Conservation (phyloP, 2,888 invertebrate species). For the Lamellibrachia columna region DNA sequence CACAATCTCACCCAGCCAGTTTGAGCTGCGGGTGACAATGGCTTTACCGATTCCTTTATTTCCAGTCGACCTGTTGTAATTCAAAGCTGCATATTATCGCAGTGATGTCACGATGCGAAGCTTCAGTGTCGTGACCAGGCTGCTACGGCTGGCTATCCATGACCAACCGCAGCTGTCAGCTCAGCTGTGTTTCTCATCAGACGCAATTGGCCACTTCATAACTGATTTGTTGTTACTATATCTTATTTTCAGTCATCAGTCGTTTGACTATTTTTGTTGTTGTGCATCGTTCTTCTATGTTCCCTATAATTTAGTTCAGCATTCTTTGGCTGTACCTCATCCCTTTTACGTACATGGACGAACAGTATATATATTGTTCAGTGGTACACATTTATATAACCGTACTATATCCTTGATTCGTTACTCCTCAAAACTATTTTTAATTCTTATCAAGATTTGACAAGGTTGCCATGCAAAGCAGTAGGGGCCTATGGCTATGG, state of each 20-base stretch:
- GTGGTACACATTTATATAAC: too few relatives aligned
- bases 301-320: not conserved
- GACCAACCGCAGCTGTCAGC: not conserved
- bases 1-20: not conserved
- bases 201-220: not conserved
- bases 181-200: not conserved
- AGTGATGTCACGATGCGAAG: not conserved
- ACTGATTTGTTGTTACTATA: not conserved
- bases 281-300: not conserved
- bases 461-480: too few relatives aligned
- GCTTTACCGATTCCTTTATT: not conserved
- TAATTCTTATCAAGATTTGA: too few relatives aligned
- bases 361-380: not conserved
- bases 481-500: too few relatives aligned
- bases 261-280: not conserved
- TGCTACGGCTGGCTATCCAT: not conserved
- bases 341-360: not conserved
- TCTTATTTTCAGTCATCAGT: not conserved
- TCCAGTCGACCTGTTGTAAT: slow-evolving; percentile 1
- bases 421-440: too few relatives aligned
- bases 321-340: not conserved
- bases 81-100: slow-evolving; percentile 12
- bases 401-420: too few relatives aligned
- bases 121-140: not conserved
- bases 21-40: not conserved